These are phyloP conservation scores for Agonopterix heracliana DNA, from an alignment of 2,888 invertebrate species.

Conservation along the genomic window DNA sequence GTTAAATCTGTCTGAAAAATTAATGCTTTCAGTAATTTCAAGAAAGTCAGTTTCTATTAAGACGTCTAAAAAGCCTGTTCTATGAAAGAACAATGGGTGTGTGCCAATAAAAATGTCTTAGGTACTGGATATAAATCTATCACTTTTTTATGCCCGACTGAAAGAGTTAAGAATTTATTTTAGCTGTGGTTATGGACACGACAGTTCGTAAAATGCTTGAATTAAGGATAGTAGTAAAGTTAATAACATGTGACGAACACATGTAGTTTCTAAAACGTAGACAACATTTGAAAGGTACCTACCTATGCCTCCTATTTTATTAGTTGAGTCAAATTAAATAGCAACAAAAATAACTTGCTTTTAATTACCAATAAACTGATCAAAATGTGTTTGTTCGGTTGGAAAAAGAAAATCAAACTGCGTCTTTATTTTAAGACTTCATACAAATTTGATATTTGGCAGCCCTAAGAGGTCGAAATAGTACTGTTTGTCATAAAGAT, in stretches of 20 bases:
- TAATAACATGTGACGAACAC: slow-evolving; percentile 1
- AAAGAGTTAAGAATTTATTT: slow-evolving; percentile 28
- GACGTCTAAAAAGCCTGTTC: neutral
- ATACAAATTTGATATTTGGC: too few relatives aligned
- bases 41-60: slow-evolving; percentile 26
- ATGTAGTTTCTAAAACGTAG: too few relatives aligned
- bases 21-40: slow-evolving; percentile 10
- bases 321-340: too few relatives aligned
- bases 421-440: too few relatives aligned
- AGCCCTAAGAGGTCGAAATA: too few relatives aligned
- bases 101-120: slow-evolving; percentile 48
- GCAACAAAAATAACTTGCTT: too few relatives aligned
- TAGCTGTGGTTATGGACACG: slow-evolving; percentile 33
- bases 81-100: slow-evolving; percentile 37
- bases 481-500: too few relatives aligned
- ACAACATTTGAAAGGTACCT: too few relatives aligned
- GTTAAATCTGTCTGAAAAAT: slow-evolving; percentile 3
- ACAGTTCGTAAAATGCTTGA: slow-evolving; percentile 49
- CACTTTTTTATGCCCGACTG: slow-evolving; percentile 56
- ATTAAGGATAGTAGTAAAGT: slow-evolving; percentile 30
- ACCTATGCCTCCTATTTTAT: too few relatives aligned
- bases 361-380: too few relatives aligned
- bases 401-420: too few relatives aligned
- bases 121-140: slow-evolving; percentile 45
- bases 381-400: too few relatives aligned